Evolutionary conservation across 2,797 vertebrate species (phyloP).

Genomic region (Pristis pectinata): DNA sequence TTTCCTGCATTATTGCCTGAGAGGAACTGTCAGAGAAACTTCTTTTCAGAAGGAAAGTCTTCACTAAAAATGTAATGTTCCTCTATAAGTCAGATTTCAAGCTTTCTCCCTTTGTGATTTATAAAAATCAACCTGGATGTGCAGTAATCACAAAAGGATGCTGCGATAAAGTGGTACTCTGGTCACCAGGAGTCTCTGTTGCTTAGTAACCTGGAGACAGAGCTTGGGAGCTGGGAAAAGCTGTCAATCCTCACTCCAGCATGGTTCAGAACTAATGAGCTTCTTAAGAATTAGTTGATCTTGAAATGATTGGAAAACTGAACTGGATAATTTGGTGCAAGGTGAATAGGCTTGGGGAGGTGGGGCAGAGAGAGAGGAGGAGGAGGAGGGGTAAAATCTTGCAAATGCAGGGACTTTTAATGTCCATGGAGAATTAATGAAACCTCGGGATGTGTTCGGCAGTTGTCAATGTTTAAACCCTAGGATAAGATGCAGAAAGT

Average conservation of each 20-base stretch:
- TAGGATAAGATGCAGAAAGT: not conserved
- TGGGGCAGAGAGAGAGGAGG: not conserved
- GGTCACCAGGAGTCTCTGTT: constrained; percentile 27
- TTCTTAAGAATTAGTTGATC: constrained; percentile 25
- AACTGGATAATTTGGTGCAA: not conserved
- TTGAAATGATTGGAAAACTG: not conserved
- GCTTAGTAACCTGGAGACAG: constrained; percentile 15
- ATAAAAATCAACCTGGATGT: constrained; percentile 10
- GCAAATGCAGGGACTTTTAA: not conserved
- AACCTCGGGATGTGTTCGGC: not conserved
- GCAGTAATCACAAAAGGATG: constrained; percentile 16
- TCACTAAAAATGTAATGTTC: not conserved
- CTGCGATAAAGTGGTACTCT: constrained; percentile 19
- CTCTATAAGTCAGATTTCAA: not conserved
- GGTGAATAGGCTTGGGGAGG: not conserved
- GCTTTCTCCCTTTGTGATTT: not conserved
- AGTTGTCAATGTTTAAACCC: not conserved
- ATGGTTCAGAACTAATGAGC: constrained; percentile 15
- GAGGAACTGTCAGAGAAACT: not conserved
- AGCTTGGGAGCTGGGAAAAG: constrained; percentile 19
- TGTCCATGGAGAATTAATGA: constrained; percentile 1
- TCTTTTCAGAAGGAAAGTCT: too few relatives aligned
- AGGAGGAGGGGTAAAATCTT: not conserved
- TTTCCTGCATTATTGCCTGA: too few relatives aligned
- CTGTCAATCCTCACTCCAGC: constrained; percentile 15